phyloP scores from a whole-genome alignment of 2,888 invertebrate genomes.

The Hydrotaea diabolus region DNA sequence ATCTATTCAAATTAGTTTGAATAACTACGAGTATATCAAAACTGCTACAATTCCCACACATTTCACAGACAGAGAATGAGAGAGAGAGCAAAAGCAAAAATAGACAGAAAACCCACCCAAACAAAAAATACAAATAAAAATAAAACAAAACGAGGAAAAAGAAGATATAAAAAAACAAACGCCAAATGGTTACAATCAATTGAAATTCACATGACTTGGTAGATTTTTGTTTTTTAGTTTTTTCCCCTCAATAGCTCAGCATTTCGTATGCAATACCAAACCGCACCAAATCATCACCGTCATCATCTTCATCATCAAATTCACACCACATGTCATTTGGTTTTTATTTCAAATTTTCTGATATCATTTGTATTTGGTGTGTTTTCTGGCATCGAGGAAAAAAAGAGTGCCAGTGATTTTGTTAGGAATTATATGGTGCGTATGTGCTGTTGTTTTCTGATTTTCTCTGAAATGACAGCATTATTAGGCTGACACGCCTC shows the following conservation, averaged over 20 bases:
- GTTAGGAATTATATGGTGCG: not conserved
- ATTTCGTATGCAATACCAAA: conserved; percentile 7
- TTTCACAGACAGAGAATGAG: not conserved
- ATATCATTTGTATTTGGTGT: not conserved
- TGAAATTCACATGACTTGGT: conserved; percentile 51
- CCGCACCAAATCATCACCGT: not conserved
- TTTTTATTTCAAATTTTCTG: not conserved
- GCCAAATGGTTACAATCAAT: conserved; percentile 23
- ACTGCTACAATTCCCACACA: conserved; percentile 41
- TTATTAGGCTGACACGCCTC: conserved; percentile 1
- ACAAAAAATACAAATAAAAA: not conserved
- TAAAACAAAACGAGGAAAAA: too few relatives aligned
- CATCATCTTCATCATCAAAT: conserved; percentile 26
- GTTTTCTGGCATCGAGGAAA: too few relatives aligned
- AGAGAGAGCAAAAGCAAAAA: too few relatives aligned
- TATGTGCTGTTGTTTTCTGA: not conserved
- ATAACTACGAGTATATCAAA: conserved; percentile 35
- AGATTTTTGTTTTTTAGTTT: not conserved
- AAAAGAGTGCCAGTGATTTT: not conserved
- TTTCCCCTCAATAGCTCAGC: not conserved
- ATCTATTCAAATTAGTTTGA: conserved; percentile 32
- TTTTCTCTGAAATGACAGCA: conserved; percentile 7
- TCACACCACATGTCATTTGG: conserved; percentile 24
- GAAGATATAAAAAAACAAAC: not conserved
- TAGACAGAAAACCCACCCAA: conserved; percentile 26